phyloP scores from a whole-genome alignment of 2,797 vertebrate genomes.

The Sebastes cheni region DNA sequence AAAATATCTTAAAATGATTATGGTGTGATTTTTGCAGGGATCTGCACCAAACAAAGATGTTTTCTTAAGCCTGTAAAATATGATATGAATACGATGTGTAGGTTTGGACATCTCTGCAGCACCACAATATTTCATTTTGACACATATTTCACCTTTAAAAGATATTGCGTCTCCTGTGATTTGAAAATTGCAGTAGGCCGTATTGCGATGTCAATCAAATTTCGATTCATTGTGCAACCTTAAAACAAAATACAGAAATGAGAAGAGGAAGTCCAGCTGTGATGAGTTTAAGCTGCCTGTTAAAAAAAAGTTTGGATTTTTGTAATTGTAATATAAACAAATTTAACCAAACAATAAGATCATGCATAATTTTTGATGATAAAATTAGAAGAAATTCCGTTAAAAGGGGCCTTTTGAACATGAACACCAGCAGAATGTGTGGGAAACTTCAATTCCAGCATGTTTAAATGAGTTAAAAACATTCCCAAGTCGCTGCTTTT shows the following conservation, averaged over 20 bases:
- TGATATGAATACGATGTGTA: no score
- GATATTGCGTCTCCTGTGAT: no score
- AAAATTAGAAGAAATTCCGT: neutral
- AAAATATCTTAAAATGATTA: no score
- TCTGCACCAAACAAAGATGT: no score
- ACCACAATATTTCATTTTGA: no score
- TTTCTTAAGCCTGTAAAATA: no score
- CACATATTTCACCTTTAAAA: no score
- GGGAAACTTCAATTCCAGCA: constrained; percentile 4
- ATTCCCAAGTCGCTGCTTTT: constrained; percentile 9
- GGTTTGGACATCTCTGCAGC: no score
- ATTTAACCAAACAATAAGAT: neutral
- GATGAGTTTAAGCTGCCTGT: constrained; percentile 18
- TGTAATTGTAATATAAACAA: neutral
- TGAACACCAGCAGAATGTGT: neutral
- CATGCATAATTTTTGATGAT: neutral
- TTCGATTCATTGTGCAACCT: no score
- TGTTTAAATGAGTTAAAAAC: constrained; percentile 20
- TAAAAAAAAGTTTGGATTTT: neutral
- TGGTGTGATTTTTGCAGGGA: no score
- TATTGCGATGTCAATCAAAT: no score
- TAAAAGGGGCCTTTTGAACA: neutral
- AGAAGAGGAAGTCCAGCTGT: neutral
- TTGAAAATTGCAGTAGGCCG: no score
- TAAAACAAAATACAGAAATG: neutral